Percentiles rank a stretch among this genome's conserved stretches.
Conservation (phyloP, 1,140 invertebrate genomes). For the Hyphantria cunea region DNA sequence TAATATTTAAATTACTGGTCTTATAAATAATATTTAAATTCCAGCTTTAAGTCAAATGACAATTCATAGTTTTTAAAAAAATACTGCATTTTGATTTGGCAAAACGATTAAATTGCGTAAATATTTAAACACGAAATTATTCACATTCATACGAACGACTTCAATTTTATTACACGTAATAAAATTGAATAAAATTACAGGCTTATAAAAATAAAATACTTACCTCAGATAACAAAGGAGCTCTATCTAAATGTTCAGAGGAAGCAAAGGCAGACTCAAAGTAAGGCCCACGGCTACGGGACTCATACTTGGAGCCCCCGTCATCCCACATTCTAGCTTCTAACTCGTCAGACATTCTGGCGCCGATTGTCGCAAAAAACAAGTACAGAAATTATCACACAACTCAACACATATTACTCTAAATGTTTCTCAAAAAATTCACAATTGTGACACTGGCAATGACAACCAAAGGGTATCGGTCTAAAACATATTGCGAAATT, state of each 20-base stretch:
- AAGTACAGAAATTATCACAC: conserved; percentile 32
- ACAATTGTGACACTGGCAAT: conserved; percentile 2
- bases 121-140: too few relatives aligned
- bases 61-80: too few relatives aligned
- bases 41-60: too few relatives aligned
- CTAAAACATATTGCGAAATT: conserved; percentile 19
- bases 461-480: background rate
- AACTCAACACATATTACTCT: conserved; percentile 33
- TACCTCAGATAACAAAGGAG: conserved; percentile 73
- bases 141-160: background rate
- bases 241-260: conserved; percentile 72
- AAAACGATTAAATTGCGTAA: too few relatives aligned
- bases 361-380: conserved; percentile 49
- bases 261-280: conserved; percentile 73
- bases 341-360: conserved; percentile 78
- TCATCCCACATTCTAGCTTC: conserved; percentile 78
- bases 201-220: conserved; percentile 18
- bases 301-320: conserved; percentile 61
- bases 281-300: conserved; percentile 57
- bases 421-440: conserved; percentile 19
- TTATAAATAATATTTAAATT: too few relatives aligned
- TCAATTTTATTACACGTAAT: background rate
- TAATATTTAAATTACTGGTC: too few relatives aligned
- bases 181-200: conserved; percentile 18
- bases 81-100: too few relatives aligned